Evolutionary conservation across 1,140 invertebrate species (phyloP), one percentile per base, ranked within the genome.

Genomic region (Lepidotrigona ventralis): DNA sequence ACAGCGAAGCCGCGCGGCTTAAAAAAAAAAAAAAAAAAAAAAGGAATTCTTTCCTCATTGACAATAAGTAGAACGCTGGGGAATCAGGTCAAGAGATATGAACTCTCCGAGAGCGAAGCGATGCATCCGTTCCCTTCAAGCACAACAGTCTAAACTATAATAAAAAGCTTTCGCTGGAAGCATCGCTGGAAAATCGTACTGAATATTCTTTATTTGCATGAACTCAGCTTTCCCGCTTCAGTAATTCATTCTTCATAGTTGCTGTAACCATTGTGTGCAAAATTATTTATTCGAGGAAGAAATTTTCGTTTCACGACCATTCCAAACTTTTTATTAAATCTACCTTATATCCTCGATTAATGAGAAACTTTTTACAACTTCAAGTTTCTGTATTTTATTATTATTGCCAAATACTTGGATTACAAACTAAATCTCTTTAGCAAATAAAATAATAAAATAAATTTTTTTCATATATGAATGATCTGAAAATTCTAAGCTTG

Each of bases 21-120:
- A 53, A 33, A 58, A 46, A 46, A 8, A 0, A 8, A 9, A 46
- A 46, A 46, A 46, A 39, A 33, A 39, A 39, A 8, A 39, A 46
- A 23, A 69, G 63, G 63, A 77, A 82, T 76, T 56, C 73, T 77
- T 69, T 74, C 33, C 68, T 77, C 64, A 82, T 82, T 82, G 73
- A 77, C 60, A 68, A 81, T 82, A 82, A 77, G 73, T 82, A 53
- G 80, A 82, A 77, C 80, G 63, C 19, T 39, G 12, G 64, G 63
- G 29, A 82, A 68, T 51, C 21, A 51, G 80, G 80, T 77, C 80
- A 82, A 82, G 80, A 76, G 73, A 77, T 82, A 82, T 46, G 64
- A 76, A 82, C 73, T 82, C 63, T 66, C 33, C 0, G 63, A 69
- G 39, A 69, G 39, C 33, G 39, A 21, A 33, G 23, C 63, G 33